Evolutionary conservation across 2,113 vertebrate species (phyloP), one percentile per base, ranked within the genome.

Genomic region (Otocyon megalotis): DNA sequence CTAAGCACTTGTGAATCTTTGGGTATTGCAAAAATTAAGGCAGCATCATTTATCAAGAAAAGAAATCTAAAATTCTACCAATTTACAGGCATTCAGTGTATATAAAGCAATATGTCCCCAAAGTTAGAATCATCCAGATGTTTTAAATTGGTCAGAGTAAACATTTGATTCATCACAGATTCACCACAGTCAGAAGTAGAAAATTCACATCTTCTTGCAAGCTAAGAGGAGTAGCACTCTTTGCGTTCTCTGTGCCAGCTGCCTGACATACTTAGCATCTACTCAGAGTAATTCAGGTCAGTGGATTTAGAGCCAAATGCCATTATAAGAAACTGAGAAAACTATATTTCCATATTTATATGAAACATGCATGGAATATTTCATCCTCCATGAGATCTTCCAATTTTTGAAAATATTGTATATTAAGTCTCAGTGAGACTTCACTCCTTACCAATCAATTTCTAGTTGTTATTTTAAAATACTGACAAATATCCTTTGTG

Each of bases 91-190:
- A 93, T 63, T 88, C 67, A 19, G 3, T 56, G 0, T 62, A 69
- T 60, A 86, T n/a, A 82, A 93, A 87, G 69, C 37, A 93, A 4
- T 74, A 88, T 35, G 56, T 43, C 19, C 69, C 16, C 17, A 54
- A 90, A 85, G 50, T 76, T 93, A 72, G 15, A 90, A 88, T 88
- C 48, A 88, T 77, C 26, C n/a, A 97, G 71, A 79, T 89, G 32
- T 93, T 96, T 85, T 88, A 76, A 88, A 89, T 13, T 58, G 30
- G 60, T 48, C 22, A 88, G 69, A 69, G 56, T 92, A 86, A 96
- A 97, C 43, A 93, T 89, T 5, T 69, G 79, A 89, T 77, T 81
- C 50, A 74, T 89, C 37, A 54, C 16, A 63, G 48, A 83, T 28
- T 96, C n/a, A 89, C 54, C 37, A n/a, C 74, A 53, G 43, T 79